A percentile compares a stretch with the other conserved stretches of the same genome.
Conservation (phyloP, 2,888 invertebrate genomes). For the Thecophora atra region DNA sequence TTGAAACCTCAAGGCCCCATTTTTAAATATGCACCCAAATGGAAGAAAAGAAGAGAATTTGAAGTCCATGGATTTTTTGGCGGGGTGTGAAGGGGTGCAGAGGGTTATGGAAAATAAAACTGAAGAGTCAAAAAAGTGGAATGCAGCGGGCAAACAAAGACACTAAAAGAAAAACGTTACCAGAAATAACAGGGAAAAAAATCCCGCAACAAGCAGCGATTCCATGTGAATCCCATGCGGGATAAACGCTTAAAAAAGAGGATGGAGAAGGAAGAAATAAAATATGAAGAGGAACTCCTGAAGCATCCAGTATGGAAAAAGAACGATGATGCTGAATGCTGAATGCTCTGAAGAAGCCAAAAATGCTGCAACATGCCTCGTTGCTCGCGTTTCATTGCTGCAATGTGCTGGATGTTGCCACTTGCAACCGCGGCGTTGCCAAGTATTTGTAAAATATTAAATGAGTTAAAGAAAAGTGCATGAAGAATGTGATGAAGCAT, state of each 20-base stretch:
- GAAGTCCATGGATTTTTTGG: neutral
- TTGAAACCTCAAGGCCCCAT: constrained; percentile 6
- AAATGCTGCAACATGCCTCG: neutral
- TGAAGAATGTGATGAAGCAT: neutral
- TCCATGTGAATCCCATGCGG: too few species aligned
- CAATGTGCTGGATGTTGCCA: constrained; percentile 13
- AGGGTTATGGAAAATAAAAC: neutral
- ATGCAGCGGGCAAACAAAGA: neutral
- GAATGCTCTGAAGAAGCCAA: neutral
- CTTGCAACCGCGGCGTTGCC: neutral
- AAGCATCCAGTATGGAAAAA: too few species aligned
- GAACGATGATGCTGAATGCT: neutral
- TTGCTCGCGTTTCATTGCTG: neutral
- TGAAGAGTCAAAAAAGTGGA: neutral
- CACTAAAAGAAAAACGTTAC: too few species aligned
- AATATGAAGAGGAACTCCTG: too few species aligned
- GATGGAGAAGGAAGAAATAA: too few species aligned
- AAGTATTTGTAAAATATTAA: constrained; percentile 33
- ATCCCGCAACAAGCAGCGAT: too few species aligned
- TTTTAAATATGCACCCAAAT: constrained; percentile 9
- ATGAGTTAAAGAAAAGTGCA: neutral
- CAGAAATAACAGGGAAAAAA: too few species aligned
- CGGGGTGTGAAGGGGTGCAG: neutral
- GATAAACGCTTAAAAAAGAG: too few species aligned
- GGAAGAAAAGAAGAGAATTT: neutral